A percentile compares a stretch with the other conserved stretches of the same genome.
These are phyloP conservation scores for Operophtera brumata DNA, from an alignment of 2,888 invertebrate species.

Conservation along the genomic window DNA sequence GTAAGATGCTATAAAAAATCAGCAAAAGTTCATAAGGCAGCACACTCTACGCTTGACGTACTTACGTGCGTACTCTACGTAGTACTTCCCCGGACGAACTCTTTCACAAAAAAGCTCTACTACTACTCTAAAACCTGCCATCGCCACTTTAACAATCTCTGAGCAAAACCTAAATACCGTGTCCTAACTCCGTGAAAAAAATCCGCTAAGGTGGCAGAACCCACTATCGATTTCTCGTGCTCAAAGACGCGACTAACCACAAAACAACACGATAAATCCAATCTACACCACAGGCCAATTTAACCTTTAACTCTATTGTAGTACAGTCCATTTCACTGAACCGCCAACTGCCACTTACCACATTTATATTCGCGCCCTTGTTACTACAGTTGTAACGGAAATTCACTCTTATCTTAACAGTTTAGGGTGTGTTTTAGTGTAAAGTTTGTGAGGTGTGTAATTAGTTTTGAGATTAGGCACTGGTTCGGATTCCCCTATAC, in stretches of 20 bases:
- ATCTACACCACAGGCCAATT: slow-evolving; percentile 27
- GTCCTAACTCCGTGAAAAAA: slow-evolving; percentile 16
- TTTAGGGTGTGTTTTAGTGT: slow-evolving; percentile 42
- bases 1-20: too few relatives aligned
- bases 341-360: slow-evolving; percentile 30
- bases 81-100: too few relatives aligned
- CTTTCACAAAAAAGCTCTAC: too few relatives aligned
- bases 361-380: slow-evolving; percentile 11
- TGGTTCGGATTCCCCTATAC: slow-evolving; percentile 64
- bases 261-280: slow-evolving; percentile 22
- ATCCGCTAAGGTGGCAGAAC: slow-evolving; percentile 24
- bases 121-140: too few relatives aligned
- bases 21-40: too few relatives aligned
- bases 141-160: too few relatives aligned
- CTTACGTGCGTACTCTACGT: too few relatives aligned
- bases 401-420: slow-evolving; percentile 32
- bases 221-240: slow-evolving; percentile 28
- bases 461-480: slow-evolving; percentile 35
- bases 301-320: slow-evolving; percentile 28
- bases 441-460: slow-evolving; percentile 27
- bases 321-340: slow-evolving; percentile 31
- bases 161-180: not conserved
- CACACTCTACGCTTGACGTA: too few relatives aligned
- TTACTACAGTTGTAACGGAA: slow-evolving; percentile 10
- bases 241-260: slow-evolving; percentile 8